Conservation (phyloP, 2,113 vertebrate species). For the human region GRCh38 chr7:89585501-89586000, state of each 20-base stretch:
- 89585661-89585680: neutral
- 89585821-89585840: neutral
- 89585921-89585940: neutral
- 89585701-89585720: neutral
- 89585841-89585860: neutral
- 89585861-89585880: neutral
- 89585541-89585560: neutral
- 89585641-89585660: slow-evolving; percentile 1
- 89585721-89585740: neutral
- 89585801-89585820: neutral
- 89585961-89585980: neutral
- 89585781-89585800: neutral
- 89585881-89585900: neutral
- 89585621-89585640: neutral
- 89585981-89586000: neutral
- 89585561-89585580: neutral
- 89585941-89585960: neutral
- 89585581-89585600: neutral
- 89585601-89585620: neutral
- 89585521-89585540: neutral
- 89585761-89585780: neutral
- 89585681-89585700: neutral
- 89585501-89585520: neutral
- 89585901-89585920: neutral
- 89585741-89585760: neutral